Conservation (phyloP, 2,113 vertebrate species). For the Gadus chalcogrammus region DNA sequence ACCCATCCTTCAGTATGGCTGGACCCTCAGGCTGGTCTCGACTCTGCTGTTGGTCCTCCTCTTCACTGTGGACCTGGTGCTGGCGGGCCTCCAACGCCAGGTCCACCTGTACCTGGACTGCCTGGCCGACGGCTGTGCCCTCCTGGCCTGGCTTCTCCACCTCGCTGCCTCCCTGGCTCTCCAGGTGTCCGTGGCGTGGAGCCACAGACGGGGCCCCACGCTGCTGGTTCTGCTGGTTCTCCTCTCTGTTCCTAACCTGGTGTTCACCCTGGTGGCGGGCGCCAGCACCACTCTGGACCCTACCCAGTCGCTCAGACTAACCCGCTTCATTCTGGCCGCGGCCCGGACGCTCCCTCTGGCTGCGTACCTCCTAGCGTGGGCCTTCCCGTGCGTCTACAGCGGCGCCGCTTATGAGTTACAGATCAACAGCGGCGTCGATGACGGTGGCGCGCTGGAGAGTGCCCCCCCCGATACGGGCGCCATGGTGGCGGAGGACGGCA, state of each 20-base stretch:
- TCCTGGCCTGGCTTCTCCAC: constrained; percentile 85
- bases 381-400: constrained; percentile 61
- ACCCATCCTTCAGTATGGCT: constrained; percentile 63
- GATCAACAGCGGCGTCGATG: constrained; percentile 59
- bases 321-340: constrained; percentile 76
- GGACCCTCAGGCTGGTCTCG: constrained; percentile 73
- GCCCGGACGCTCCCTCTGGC: constrained; percentile 71
- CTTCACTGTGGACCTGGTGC: constrained; percentile 69
- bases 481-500: constrained; percentile 85
- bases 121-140: constrained; percentile 72
- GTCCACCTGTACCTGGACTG: constrained; percentile 77
- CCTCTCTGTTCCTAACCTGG: constrained; percentile 74
- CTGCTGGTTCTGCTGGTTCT: constrained; percentile 71
- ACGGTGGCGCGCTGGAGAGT: constrained; percentile 52
- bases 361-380: constrained; percentile 74
- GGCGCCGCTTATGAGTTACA: constrained; percentile 49
- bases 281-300: constrained; percentile 53
- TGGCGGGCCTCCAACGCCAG: constrained; percentile 70
- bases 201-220: constrained; percentile 73
- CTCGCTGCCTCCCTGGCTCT: constrained; percentile 69
- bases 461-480: constrained; percentile 52
- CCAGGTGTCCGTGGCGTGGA: constrained; percentile 60
- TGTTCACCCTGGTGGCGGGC: constrained; percentile 77
- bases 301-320: constrained; percentile 56
- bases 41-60: constrained; percentile 73